Percentiles rank a stretch among this genome's conserved stretches.
Conservation (phyloP, 2,797 vertebrate species). For the Schizothorax lantsangensis region DNA sequence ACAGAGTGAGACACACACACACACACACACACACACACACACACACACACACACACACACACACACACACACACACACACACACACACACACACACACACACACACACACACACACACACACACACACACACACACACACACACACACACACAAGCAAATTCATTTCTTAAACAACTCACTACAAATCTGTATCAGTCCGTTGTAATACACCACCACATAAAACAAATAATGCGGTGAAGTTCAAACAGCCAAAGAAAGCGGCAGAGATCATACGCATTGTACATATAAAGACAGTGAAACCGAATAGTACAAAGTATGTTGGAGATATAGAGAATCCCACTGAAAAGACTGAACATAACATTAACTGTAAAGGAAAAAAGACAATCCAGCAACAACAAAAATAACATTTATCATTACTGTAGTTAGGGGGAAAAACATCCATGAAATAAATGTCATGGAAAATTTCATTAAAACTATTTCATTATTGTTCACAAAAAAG, state of each 20-base stretch:
- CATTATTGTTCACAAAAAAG: neutral
- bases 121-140: constrained; percentile 59
- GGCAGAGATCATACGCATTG: neutral
- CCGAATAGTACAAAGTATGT: neutral
- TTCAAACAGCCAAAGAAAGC: neutral
- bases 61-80: constrained; percentile 50
- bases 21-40: constrained; percentile 54
- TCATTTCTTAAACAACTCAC: constrained; percentile 37
- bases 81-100: constrained; percentile 59
- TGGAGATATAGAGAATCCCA: neutral
- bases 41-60: constrained; percentile 50
- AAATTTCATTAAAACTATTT: constrained; percentile 12
- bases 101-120: constrained; percentile 57
- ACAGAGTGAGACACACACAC: constrained; percentile 53
- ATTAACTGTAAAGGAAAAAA: neutral
- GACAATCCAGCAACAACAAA: constrained; percentile 10
- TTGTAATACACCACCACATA: constrained; percentile 29
- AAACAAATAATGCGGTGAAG: constrained; percentile 18
- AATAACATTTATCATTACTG: neutral
- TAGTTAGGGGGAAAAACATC: neutral
- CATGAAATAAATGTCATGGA: neutral
- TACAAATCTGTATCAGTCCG: constrained; percentile 15
- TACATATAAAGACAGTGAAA: neutral
- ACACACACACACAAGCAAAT: constrained; percentile 46
- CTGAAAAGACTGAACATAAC: neutral